phyloP scores from a whole-genome alignment of 1,140 invertebrate genomes.

The Lanistes nyassanus region DNA sequence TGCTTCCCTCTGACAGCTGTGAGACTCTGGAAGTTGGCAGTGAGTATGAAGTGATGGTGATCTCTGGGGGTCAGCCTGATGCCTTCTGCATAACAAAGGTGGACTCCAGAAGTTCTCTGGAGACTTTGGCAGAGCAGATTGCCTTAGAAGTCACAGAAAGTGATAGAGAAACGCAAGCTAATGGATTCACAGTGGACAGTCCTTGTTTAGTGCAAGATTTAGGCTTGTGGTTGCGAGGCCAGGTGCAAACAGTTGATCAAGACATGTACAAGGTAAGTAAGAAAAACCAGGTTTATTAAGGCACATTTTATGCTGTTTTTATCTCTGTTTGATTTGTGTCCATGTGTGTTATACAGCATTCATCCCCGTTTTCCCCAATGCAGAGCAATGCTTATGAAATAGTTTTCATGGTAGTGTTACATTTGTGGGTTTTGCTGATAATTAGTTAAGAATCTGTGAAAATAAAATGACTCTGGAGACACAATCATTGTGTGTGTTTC shows the following conservation, averaged over 20 bases:
- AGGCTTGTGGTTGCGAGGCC: slow-evolving; percentile 13
- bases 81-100: background rate
- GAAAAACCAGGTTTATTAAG: too few relatives aligned
- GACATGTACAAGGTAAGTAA: slow-evolving; percentile 5
- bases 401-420: too few relatives aligned
- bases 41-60: slow-evolving; percentile 11
- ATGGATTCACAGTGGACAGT: background rate
- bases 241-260: background rate
- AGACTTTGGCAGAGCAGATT: slow-evolving; percentile 13
- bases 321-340: too few relatives aligned
- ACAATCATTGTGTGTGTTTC: too few relatives aligned
- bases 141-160: slow-evolving; percentile 8
- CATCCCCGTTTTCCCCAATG: too few relatives aligned
- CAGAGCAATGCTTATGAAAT: too few relatives aligned
- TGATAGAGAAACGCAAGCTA: background rate
- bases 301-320: too few relatives aligned
- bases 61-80: slow-evolving; percentile 9
- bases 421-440: too few relatives aligned
- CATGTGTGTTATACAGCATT: too few relatives aligned
- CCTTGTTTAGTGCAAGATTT: slow-evolving; percentile 16
- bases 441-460: too few relatives aligned
- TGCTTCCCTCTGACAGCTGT: background rate
- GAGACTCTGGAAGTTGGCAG: slow-evolving; percentile 7
- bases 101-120: background rate
- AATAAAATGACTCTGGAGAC: too few relatives aligned